A percentile compares a stretch with the other conserved stretches of the same genome.
phyloP scores from a whole-genome alignment of 92 coral and sea anemone genomes.

The Meandrina meandrites region DNA sequence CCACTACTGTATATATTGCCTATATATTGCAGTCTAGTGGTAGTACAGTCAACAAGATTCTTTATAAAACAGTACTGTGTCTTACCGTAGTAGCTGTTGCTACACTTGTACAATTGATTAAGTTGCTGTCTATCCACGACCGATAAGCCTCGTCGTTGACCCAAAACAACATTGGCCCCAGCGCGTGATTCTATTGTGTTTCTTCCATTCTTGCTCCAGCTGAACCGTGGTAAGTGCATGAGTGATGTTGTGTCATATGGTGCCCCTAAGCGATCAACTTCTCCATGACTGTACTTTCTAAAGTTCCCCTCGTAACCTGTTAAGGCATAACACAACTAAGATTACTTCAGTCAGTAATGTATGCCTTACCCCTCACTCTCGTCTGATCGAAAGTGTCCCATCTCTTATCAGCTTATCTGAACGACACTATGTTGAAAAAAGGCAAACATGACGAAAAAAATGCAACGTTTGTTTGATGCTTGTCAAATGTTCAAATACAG shows the following conservation, averaged over 20 bases:
- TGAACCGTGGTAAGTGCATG: constrained; percentile 75
- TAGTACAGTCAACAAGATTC: not conserved
- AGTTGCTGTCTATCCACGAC: constrained; percentile 81
- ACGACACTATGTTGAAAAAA: too few relatives aligned
- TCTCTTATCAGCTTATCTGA: not conserved
- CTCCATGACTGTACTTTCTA: constrained; percentile 67
- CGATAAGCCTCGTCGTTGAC: constrained; percentile 57
- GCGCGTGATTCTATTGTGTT: constrained; percentile 83
- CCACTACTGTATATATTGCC: too few relatives aligned
- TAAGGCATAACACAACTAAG: not conserved
- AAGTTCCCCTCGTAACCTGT: constrained; percentile 70
- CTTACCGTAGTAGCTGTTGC: constrained; percentile 45
- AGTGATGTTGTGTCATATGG: constrained; percentile 88
- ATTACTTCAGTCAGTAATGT: not conserved
- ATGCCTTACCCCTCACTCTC: not conserved
- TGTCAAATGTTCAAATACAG: too few relatives aligned
- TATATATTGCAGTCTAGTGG: not conserved
- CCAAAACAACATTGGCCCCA: constrained; percentile 70
- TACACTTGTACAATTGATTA: constrained; percentile 79
- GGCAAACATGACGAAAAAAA: too few relatives aligned
- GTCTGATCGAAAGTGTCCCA: too few relatives aligned
- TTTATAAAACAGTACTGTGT: not conserved
- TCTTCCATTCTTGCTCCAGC: constrained; percentile 68
- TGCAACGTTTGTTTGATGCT: too few relatives aligned
- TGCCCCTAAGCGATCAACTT: constrained; percentile 70